These are phyloP conservation scores for Lycia hirtaria DNA, from an alignment of 2,888 invertebrate genomes.

Conservation along the genomic window DNA sequence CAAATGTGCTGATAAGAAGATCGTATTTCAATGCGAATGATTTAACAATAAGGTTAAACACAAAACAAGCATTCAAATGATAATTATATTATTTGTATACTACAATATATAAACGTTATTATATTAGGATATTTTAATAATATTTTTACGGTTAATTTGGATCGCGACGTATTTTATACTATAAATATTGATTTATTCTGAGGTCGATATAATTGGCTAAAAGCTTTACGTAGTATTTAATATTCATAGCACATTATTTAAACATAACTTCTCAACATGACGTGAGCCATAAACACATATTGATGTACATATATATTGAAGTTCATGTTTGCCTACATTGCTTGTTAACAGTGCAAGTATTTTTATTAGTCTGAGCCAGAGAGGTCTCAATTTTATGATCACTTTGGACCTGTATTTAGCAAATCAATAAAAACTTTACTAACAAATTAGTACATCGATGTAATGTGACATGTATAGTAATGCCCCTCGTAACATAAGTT, in stretches of 20 bases:
- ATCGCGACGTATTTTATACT: conserved; percentile 17
- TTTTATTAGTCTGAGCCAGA: conserved; percentile 10
- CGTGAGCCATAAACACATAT: conserved; percentile 21
- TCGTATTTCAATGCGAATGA: no score
- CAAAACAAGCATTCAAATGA: background rate
- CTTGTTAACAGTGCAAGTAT: conserved; percentile 29
- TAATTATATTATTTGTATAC: background rate
- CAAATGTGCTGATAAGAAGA: background rate
- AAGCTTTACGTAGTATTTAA: conserved; percentile 11
- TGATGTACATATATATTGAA: conserved; percentile 21
- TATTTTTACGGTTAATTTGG: conserved; percentile 5
- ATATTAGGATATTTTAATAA: background rate
- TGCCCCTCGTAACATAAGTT: background rate
- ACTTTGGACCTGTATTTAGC: background rate
- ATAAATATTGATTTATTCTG: conserved; percentile 17
- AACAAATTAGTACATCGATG: no score
- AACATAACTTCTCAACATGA: conserved; percentile 24
- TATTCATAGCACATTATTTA: conserved; percentile 25
- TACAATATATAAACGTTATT: background rate
- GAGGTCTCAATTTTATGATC: background rate
- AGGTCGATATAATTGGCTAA: conserved; percentile 22
- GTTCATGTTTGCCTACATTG: conserved; percentile 21
- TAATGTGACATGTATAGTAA: background rate
- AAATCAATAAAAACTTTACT: background rate
- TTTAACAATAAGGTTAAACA: no score